Evolutionary conservation across 2,888 invertebrate genomes (phyloP).

Genomic region (Erebia epiphron): DNA sequence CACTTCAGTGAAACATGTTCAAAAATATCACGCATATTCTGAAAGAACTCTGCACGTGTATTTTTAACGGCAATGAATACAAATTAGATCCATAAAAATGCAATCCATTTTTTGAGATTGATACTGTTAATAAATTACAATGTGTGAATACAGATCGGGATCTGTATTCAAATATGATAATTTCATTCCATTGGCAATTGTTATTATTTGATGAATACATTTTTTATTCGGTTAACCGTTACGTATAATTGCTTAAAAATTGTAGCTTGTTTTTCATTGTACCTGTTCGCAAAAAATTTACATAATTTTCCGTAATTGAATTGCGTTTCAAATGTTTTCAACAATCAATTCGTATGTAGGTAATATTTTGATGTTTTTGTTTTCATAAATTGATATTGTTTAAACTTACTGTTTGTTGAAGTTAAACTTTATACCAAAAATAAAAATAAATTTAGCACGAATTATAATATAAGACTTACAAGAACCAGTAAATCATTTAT

Average conservation of each 20-base stretch:
- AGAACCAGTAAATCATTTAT: no score
- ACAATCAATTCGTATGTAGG: not conserved
- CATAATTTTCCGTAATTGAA: slow-evolving; percentile 14
- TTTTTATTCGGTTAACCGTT: slow-evolving; percentile 22
- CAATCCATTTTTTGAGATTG: slow-evolving; percentile 22
- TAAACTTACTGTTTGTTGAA: not conserved
- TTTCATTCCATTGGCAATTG: slow-evolving; percentile 23
- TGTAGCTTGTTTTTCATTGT: slow-evolving; percentile 10
- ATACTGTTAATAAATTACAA: slow-evolving; percentile 25
- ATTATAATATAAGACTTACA: no score
- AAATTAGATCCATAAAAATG: slow-evolving; percentile 21
- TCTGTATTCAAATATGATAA: slow-evolving; percentile 23
- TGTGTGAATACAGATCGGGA: slow-evolving; percentile 27
- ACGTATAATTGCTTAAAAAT: slow-evolving; percentile 21
- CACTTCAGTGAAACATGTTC: not conserved
- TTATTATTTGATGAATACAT: slow-evolving; percentile 22
- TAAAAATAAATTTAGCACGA: no score
- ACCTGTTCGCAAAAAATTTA: not conserved
- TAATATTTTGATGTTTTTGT: slow-evolving; percentile 1
- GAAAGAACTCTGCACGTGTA: slow-evolving; percentile 10
- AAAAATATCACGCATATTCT: not conserved
- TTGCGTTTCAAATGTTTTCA: slow-evolving; percentile 2
- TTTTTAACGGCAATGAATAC: slow-evolving; percentile 21
- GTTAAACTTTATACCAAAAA: no score
- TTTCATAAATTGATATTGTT: not conserved